These are phyloP conservation scores for Podocnemis expansa DNA, from an alignment of 2,113 vertebrate species.

Conservation along the genomic window DNA sequence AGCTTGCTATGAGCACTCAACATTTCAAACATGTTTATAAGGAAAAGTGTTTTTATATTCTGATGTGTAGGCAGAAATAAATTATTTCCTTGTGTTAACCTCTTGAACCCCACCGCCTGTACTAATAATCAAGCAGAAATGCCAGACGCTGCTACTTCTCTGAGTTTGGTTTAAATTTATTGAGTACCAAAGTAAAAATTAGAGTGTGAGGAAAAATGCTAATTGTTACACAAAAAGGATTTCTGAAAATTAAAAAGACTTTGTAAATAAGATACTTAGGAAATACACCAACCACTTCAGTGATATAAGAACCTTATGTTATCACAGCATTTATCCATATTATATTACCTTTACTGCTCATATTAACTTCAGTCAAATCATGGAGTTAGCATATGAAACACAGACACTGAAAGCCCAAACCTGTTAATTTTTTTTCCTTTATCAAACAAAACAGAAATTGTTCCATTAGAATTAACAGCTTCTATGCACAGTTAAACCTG, in stretches of 20 bases:
- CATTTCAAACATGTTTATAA: neutral
- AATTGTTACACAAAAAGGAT: slow-evolving; percentile 5
- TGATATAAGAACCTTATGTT: slow-evolving; percentile 7
- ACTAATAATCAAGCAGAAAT: slow-evolving; percentile 12
- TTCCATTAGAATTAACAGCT: slow-evolving; percentile 13
- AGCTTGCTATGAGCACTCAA: neutral
- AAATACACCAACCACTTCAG: neutral
- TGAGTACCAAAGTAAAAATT: neutral
- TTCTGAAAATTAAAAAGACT: slow-evolving; percentile 31
- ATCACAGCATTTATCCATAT: neutral
- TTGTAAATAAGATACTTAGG: neutral
- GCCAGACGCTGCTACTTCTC: neutral
- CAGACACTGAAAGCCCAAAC: slow-evolving; percentile 44
- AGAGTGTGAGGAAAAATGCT: neutral
- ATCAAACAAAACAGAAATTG: slow-evolving; percentile 66
- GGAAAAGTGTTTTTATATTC: slow-evolving; percentile 15
- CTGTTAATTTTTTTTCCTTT: slow-evolving; percentile 37
- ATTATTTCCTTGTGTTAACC: neutral
- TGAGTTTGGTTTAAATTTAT: slow-evolving; percentile 28
- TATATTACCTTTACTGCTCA: neutral
- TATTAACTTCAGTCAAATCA: slow-evolving; percentile 1
- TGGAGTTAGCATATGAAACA: slow-evolving; percentile 36
- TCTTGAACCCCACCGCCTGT: neutral
- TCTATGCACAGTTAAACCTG: slow-evolving; percentile 48
- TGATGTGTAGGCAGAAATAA: slow-evolving; percentile 19